phyloP scores from a whole-genome alignment of 1,140 invertebrate genomes.

The Sogatella furcifera region DNA sequence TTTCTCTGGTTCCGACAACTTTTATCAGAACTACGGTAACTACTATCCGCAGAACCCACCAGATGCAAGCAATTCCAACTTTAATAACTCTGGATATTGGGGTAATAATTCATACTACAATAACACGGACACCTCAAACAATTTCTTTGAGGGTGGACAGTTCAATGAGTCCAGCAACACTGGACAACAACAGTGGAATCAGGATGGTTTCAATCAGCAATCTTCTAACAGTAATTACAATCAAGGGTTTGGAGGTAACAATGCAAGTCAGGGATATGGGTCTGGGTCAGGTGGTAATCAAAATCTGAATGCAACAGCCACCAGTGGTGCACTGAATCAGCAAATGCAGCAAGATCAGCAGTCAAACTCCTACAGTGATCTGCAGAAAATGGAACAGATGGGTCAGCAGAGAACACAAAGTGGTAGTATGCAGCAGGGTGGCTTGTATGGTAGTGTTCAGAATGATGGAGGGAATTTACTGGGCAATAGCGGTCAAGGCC shows the following conservation, averaged over 20 bases:
- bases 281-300: too few species aligned
- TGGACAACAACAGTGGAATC: not conserved
- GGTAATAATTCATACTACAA: not conserved
- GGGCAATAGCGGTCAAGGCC: too few species aligned
- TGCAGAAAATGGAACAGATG: too few species aligned
- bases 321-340: too few species aligned
- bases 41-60: constrained; percentile 31
- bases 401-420: too few species aligned
- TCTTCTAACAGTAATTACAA: not conserved
- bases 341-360: too few species aligned
- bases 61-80: not conserved
- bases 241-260: not conserved
- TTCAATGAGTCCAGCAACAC: not conserved
- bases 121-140: not conserved
- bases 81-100: not conserved
- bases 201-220: not conserved
- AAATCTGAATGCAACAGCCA: too few species aligned
- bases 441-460: too few species aligned
- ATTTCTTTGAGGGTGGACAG: not conserved
- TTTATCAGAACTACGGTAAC: constrained; percentile 33
- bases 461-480: too few species aligned
- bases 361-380: too few species aligned
- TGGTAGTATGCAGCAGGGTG: too few species aligned
- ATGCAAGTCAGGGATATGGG: not conserved
- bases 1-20: constrained; percentile 27